These are phyloP conservation scores for Lochmaea capreae DNA, from an alignment of 2,888 invertebrate genomes.

Conservation along the genomic window DNA sequence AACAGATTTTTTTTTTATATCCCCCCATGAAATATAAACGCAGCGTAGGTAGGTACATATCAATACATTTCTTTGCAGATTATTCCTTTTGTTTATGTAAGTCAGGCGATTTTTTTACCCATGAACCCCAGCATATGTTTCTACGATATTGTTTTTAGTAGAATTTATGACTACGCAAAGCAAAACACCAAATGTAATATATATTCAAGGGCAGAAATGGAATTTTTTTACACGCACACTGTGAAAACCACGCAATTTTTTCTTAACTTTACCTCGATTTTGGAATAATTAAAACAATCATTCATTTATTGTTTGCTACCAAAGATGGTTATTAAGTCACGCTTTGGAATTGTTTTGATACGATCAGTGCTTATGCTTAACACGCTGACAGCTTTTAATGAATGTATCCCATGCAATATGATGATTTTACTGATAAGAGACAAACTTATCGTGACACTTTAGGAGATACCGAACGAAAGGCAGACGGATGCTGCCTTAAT, in stretches of 20 bases:
- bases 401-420: too few species aligned
- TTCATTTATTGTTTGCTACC: not conserved
- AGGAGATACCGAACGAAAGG: too few species aligned
- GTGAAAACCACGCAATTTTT: slow-evolving; percentile 17
- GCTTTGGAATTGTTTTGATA: not conserved
- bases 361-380: not conserved
- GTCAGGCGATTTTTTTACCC: too few species aligned
- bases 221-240: not conserved
- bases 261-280: not conserved
- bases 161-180: slow-evolving; percentile 1
- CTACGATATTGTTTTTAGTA: not conserved
- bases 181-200: not conserved
- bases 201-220: not conserved
- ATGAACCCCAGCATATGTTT: not conserved
- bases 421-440: too few species aligned
- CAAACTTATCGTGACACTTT: too few species aligned
- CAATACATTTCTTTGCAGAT: too few species aligned
- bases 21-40: too few species aligned
- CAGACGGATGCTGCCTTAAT: too few species aligned
- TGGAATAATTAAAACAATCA: not conserved
- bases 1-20: too few species aligned
- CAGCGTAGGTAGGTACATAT: too few species aligned
- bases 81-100: too few species aligned
- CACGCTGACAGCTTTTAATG: not conserved
- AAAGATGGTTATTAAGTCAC: not conserved